phyloP scores from a whole-genome alignment of 2,113 vertebrate species.

The Dendrocopos noguchii region DNA sequence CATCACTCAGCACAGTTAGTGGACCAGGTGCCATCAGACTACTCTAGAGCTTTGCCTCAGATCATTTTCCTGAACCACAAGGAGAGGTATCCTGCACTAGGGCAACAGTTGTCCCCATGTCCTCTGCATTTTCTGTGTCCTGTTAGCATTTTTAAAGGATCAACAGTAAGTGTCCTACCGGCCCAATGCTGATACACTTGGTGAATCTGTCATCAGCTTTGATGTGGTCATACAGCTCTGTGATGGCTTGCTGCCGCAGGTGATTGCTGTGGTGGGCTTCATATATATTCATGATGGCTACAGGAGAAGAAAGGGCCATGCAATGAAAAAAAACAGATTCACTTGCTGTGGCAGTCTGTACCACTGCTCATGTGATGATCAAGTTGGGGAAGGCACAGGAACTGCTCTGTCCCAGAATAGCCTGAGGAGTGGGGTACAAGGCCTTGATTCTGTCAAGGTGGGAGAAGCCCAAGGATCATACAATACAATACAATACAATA shows the following conservation, averaged over 20 bases:
- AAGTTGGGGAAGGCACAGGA: neutral
- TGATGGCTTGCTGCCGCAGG: conserved; percentile 78
- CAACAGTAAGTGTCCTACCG: conserved; percentile 72
- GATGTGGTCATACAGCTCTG: conserved; percentile 88
- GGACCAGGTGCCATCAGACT: neutral
- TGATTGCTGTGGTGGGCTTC: conserved; percentile 85
- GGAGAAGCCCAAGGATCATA: neutral
- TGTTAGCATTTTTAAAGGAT: neutral
- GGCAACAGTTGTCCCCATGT: neutral
- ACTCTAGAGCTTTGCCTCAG: neutral
- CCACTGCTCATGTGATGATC: neutral
- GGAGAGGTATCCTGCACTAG: neutral
- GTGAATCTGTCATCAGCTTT: conserved; percentile 91
- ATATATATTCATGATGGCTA: conserved; percentile 88
- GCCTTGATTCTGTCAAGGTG: neutral
- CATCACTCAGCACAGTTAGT: neutral
- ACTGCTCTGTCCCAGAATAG: neutral
- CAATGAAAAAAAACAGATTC: neutral
- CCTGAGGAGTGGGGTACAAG: neutral
- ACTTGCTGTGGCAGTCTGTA: neutral
- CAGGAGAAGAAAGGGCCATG: neutral
- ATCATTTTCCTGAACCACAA: neutral
- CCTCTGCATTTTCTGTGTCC: neutral
- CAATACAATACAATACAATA: no score
- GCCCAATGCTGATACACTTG: conserved; percentile 92